phyloP scores from a whole-genome alignment of 2,797 vertebrate genomes.

The Pseudopleuronectes americanus region DNA sequence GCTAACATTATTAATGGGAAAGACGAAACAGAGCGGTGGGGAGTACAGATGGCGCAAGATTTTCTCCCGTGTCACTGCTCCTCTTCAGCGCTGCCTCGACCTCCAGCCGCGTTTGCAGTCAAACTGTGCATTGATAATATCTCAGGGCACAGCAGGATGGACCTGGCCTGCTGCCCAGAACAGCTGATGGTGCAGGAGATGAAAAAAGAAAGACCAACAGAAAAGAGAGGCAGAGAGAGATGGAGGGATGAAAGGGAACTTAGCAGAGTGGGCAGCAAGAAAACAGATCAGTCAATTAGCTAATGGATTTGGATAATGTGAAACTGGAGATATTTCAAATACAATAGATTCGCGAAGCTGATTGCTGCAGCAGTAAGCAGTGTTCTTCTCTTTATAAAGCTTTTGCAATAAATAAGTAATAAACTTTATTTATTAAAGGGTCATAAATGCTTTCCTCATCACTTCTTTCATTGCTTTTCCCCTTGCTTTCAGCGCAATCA shows the following conservation, averaged over 20 bases:
- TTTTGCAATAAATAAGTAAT: not conserved
- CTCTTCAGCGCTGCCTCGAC: conserved; percentile 17
- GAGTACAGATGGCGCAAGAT: conserved; percentile 15
- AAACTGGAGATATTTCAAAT: not conserved
- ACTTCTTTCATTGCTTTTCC: not conserved
- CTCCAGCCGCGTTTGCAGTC: conserved; percentile 55
- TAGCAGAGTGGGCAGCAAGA: conserved; percentile 21
- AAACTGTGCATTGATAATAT: conserved; percentile 73
- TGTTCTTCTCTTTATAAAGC: not conserved
- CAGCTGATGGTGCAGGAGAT: conserved; percentile 64
- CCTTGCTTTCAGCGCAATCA: not conserved
- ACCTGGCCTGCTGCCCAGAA: conserved; percentile 63
- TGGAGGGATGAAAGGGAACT: conserved; percentile 30
- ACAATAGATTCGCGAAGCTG: conserved; percentile 1
- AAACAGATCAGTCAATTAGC: conserved; percentile 62
- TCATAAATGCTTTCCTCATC: not conserved
- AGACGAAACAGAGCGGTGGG: not conserved
- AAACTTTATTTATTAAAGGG: not conserved
- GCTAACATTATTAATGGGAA: not conserved
- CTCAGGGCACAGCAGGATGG: conserved; percentile 69
- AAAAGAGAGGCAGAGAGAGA: conserved; percentile 1
- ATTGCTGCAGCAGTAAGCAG: conserved; percentile 5
- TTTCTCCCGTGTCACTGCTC: conserved; percentile 39
- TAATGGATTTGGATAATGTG: conserved; percentile 63
- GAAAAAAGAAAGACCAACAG: conserved; percentile 48